Base-by-base conservation (phyloP, 2,888 invertebrate genomes). In the Ditula angustiorana region DNA sequence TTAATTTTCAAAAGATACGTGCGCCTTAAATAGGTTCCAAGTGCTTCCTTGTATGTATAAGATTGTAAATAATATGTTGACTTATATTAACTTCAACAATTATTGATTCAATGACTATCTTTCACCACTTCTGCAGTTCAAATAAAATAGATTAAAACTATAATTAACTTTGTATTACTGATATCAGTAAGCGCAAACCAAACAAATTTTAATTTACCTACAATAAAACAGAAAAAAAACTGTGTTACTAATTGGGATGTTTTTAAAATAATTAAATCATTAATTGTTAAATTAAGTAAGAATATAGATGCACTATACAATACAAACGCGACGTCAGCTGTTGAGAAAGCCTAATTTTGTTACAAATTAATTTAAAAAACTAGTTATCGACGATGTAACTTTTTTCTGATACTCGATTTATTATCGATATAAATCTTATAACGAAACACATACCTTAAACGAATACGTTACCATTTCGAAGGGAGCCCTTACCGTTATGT, bases 401-500 rank as follows among this genome's bases (percentile, higher is more conserved):
- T 3, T 26, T 26, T 26, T 26, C 10, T 8, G 19, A 41, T 1
- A 16, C 16, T 13, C 13, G 13, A 35, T 13, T n/a, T 13, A 35
- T 5, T n/a, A 41, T 19, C 41, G 10, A 41, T 19, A 41, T 19
- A 41, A 41, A 41, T 41, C 41, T 16, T 5, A 10, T 10, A 19
- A 19, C 13, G 13, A 35, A 11, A 33, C 33, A 33, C n/a, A 3
- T 33, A 33, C 33, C 33, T 33, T 33, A 16, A 37, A 16, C 37
- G 37, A 37, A 0, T 19, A 4, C 33, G 24, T 23, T 53, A 62
- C 44, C 46, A 59, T 58, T 59, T 59, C 21, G 46, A 53, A 79
- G 76, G 76, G 72, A 77, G 81, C 80, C 76, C 73, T 75, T 67
- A 66, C 60, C 74, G 79, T 87, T 84, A 83, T 77, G 81, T 82